A percentile compares a stretch with the other conserved stretches of the same genome.
Conservation (phyloP, 2,888 invertebrate genomes). For the Phytoseiulus persimilis region DNA sequence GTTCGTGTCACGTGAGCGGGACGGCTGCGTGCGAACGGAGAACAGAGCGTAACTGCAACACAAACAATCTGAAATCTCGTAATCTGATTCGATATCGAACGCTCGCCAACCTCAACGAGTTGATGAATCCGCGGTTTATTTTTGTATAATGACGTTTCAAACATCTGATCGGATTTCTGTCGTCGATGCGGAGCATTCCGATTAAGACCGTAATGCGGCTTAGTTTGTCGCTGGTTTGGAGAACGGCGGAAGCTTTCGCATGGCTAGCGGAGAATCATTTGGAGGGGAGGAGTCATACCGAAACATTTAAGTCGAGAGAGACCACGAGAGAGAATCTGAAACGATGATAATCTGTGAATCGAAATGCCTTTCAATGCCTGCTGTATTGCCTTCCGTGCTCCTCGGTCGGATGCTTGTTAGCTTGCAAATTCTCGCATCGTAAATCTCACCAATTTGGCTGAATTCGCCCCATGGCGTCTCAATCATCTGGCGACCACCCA, state of each 20-base stretch:
- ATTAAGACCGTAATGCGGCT: background rate
- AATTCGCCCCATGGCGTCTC: background rate
- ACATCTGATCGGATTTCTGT: background rate
- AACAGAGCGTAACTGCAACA: background rate
- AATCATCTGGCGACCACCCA: background rate
- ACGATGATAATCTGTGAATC: background rate
- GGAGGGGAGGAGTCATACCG: background rate
- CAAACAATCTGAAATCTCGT: background rate
- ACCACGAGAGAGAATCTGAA: background rate
- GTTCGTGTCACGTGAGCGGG: background rate
- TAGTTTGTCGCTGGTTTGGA: background rate
- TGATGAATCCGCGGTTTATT: background rate
- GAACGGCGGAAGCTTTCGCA: background rate
- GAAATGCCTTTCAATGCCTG: background rate
- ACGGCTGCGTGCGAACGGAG: background rate
- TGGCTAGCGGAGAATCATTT: background rate
- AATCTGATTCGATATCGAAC: background rate
- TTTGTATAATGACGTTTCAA: background rate
- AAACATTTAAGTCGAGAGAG: background rate
- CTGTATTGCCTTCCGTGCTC: background rate
- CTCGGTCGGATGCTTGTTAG: background rate
- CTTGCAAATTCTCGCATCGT: slow-evolving; percentile 5
- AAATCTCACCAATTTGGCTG: background rate
- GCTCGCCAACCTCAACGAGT: background rate
- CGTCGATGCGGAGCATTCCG: background rate